Evolutionary conservation across 92 coral and sea anemone genomes (phyloP), one percentile per base, ranked within the genome.

Genomic region (Siderastrea radians): DNA sequence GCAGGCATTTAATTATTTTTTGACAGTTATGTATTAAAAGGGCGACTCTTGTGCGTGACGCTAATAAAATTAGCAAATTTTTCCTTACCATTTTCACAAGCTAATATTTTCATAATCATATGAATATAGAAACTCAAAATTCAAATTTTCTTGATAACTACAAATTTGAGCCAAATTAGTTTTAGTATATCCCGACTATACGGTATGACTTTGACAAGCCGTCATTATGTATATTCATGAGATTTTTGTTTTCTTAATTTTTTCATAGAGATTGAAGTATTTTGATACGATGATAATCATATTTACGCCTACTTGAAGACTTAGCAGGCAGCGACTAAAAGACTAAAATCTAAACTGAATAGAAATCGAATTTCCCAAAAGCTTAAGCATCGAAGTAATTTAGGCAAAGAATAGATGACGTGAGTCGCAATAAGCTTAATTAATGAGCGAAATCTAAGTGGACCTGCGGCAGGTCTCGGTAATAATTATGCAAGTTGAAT

Each of bases 401-500:
- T 12, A 10, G 43, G 49, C 10, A 19, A 4, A 5, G 53, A 5
- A 44, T 43, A 19, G 1, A 13, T 57, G 48, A n/a, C 19, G 19
- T 38, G 8, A 51, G 49, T 4, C 58, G 67, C 52, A 26, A 12
- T 11, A 52, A 44, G n/a, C 7, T 50, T 13, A 17, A 61, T 44
- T 26, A 15, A 48, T 26, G 19, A 7, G 59, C 48, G 72, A 26
- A n/a, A 43, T 65, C 5, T 80, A 48, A 50, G 50, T 50, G 48
- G 74, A 65, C 49, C 44, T 6, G 72, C 74, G 62, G 63, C 43
- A n/a, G 52, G 84, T 7, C 14, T 11, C 13, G 1, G 66, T 66
- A 51, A 13, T 66, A 66, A 80, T 80, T 80, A 80, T 67, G 84
- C 62, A 67, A 15, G 84, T 12, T 2, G 3, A 8, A 38, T 45